phyloP scores from a whole-genome alignment of 2,797 vertebrate species.

The Simalia tracyae region DNA sequence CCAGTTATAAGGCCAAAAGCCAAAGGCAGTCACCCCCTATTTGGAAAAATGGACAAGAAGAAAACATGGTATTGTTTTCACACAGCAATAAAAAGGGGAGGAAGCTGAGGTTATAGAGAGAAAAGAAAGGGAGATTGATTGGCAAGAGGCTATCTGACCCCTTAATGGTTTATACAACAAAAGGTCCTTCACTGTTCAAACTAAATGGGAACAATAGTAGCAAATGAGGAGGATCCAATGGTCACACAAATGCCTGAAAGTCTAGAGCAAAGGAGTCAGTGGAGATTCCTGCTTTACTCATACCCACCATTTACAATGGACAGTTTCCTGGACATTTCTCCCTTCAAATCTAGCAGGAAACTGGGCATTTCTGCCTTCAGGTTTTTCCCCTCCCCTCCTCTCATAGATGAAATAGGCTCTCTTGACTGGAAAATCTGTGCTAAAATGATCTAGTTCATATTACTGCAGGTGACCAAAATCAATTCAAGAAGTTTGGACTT shows the following conservation, averaged over 20 bases:
- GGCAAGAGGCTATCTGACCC: constrained; percentile 58
- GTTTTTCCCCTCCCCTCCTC: background rate
- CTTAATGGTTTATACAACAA: constrained; percentile 51
- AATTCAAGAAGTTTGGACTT: background rate
- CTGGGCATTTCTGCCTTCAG: constrained; percentile 37
- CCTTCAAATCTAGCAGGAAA: constrained; percentile 51
- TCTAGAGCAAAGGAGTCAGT: constrained; percentile 43
- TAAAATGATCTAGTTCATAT: background rate
- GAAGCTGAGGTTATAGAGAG: constrained; percentile 50
- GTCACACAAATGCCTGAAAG: constrained; percentile 36
- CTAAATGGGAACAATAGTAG: constrained; percentile 64
- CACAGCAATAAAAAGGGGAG: background rate
- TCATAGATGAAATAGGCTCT: background rate
- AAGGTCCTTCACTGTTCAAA: constrained; percentile 61
- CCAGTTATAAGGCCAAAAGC: constrained; percentile 65
- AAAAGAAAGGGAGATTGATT: constrained; percentile 63
- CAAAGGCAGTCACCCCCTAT: constrained; percentile 51
- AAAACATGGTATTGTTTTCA: constrained; percentile 63
- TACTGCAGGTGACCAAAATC: background rate
- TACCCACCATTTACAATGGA: constrained; percentile 49
- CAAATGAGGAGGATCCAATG: constrained; percentile 46
- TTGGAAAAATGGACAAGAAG: constrained; percentile 46
- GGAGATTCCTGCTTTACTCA: constrained; percentile 43
- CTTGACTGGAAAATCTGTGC: rapidly evolving
- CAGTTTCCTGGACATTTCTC: constrained; percentile 53